Evolutionary conservation across 2,888 invertebrate species (phyloP).

Genomic region (Phortica okadai): DNA sequence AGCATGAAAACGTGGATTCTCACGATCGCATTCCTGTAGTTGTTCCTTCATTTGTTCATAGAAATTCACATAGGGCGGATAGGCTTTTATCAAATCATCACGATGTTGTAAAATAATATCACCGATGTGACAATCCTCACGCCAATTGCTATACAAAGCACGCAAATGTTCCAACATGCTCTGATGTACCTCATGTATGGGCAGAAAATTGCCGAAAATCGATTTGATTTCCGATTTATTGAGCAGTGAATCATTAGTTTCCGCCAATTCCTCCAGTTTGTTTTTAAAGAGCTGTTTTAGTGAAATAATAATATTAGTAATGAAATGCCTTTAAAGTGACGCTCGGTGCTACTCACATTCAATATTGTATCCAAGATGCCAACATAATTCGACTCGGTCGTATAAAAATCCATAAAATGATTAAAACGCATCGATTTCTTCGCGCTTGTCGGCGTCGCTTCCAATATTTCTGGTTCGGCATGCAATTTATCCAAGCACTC

Average conservation of each 20-base stretch:
- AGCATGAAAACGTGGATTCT: conserved; percentile 97
- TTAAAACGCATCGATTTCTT: conserved; percentile 77
- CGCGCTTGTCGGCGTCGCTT: conserved; percentile 61
- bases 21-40: conserved; percentile 91
- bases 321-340: background rate
- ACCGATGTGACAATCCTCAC: conserved; percentile 91
- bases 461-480: conserved; percentile 66
- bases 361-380: conserved; percentile 95
- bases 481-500: conserved; percentile 70
- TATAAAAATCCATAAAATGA: conserved; percentile 88
- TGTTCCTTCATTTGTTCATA: conserved; percentile 98
- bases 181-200: conserved; percentile 95
- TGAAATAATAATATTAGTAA: conserved; percentile 27
- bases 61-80: conserved; percentile 98
- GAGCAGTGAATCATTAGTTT: conserved; percentile 85
- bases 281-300: conserved; percentile 89
- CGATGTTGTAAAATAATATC: conserved; percentile 92
- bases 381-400: conserved; percentile 98
- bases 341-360: conserved; percentile 80
- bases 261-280: conserved; percentile 91
- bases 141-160: conserved; percentile 82
- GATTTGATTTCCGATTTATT: conserved; percentile 95
- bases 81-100: conserved; percentile 92
- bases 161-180: conserved; percentile 81
- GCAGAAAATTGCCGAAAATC: conserved; percentile 96